Percentiles rank a stretch among this genome's conserved stretches.
Evolutionary conservation across 1,140 invertebrate genomes (phyloP).

Genomic region (Halotydeus destructor): DNA sequence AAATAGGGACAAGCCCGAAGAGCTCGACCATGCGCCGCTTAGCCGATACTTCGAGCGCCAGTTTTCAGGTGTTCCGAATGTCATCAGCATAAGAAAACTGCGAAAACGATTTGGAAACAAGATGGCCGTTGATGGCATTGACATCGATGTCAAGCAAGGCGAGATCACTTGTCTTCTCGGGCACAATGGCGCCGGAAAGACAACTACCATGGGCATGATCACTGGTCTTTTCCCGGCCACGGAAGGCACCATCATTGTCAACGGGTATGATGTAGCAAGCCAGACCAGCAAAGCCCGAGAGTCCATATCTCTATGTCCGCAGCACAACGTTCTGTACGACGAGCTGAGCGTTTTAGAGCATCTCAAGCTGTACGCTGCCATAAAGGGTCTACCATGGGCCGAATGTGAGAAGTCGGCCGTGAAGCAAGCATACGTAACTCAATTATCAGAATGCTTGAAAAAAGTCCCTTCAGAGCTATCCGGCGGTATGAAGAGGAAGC

Average conservation of each 20-base stretch:
- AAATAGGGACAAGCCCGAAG: no score
- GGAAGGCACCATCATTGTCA: conserved; percentile 40
- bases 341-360: conserved; percentile 24
- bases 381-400: conserved; percentile 40
- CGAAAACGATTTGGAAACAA: conserved; percentile 15
- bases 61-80: no score
- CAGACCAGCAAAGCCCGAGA: conserved; percentile 34
- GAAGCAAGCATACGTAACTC: conserved; percentile 19
- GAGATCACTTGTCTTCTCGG: conserved; percentile 58
- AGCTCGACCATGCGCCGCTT: no score
- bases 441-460: conserved; percentile 36
- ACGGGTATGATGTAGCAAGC: conserved; percentile 38
- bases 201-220: conserved; percentile 56
- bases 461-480: conserved; percentile 46
- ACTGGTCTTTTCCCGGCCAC: conserved; percentile 45
- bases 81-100: no score
- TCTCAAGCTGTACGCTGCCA: conserved; percentile 14
- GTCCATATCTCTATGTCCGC: conserved; percentile 67
- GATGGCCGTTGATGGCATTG: conserved; percentile 44
- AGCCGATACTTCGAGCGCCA: no score
- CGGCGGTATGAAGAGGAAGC: conserved; percentile 63
- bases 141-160: conserved; percentile 48
- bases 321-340: conserved; percentile 32
- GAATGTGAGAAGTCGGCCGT: conserved; percentile 23
- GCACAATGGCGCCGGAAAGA: conserved; percentile 48